phyloP scores from a whole-genome alignment of 2,113 vertebrate species.

The Myrmecophaga tridactyla region DNA sequence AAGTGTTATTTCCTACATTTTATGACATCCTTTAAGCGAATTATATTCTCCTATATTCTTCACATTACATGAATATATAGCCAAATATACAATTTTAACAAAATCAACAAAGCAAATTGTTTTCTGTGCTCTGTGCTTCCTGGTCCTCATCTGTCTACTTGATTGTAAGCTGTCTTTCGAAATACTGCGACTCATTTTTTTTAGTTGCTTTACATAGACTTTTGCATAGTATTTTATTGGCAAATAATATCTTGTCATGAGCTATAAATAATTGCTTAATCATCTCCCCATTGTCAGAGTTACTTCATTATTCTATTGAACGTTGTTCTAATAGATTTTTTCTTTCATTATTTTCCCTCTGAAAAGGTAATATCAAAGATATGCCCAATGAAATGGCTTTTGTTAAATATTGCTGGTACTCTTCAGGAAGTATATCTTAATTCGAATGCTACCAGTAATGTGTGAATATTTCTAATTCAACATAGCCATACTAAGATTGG shows the following conservation, averaged over 20 bases:
- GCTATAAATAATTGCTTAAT: background rate
- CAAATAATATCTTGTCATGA: background rate
- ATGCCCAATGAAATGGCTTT: background rate
- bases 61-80: background rate
- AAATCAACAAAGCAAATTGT: background rate
- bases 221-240: background rate
- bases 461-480: background rate
- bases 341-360: background rate
- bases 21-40: background rate
- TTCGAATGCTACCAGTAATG: background rate
- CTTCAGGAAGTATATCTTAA: background rate
- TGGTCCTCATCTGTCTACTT: background rate
- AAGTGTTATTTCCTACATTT: background rate
- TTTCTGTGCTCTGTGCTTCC: background rate
- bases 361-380: background rate
- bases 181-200: background rate
- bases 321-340: background rate
- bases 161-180: background rate
- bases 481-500: background rate
- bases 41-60: background rate
- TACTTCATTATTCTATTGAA: background rate
- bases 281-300: background rate
- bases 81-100: background rate
- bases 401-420: background rate
- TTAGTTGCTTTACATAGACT: background rate